Evolutionary conservation across 1,140 invertebrate genomes (phyloP).

Genomic region (Bombus turneri): DNA sequence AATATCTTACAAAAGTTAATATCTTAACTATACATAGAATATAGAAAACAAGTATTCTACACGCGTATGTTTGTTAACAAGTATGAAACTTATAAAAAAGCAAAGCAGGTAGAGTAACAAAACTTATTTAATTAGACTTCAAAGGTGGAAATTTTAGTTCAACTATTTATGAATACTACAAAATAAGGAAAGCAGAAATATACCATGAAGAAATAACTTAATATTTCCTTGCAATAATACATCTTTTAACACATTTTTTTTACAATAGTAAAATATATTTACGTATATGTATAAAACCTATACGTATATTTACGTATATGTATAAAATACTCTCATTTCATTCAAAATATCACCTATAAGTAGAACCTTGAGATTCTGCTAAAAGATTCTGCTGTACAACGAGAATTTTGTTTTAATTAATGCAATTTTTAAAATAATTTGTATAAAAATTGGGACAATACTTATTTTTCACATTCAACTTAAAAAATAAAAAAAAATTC

Average conservation of each 20-base stretch:
- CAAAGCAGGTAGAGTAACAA: neutral
- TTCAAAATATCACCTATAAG: neutral
- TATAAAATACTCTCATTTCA: constrained; percentile 14
- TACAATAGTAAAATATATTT: constrained; percentile 33
- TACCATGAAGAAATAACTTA: neutral
- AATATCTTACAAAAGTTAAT: neutral
- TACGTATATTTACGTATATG: constrained; percentile 29
- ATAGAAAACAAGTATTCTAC: neutral
- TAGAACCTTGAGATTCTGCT: neutral
- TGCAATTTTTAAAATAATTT: neutral
- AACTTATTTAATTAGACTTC: neutral
- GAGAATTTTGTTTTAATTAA: neutral
- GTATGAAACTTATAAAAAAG: neutral
- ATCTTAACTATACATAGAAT: no score
- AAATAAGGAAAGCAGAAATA: neutral
- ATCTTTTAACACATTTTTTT: neutral
- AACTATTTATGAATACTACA: neutral
- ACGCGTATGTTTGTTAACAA: neutral
- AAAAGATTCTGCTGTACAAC: neutral
- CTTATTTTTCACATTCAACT: neutral
- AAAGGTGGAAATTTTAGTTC: neutral
- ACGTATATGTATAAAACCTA: constrained; percentile 15
- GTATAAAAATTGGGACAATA: neutral
- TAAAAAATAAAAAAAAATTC: neutral
- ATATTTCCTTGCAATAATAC: neutral